Conservation (phyloP, 2,113 vertebrate species). For the Chrysochloris asiatica region DNA sequence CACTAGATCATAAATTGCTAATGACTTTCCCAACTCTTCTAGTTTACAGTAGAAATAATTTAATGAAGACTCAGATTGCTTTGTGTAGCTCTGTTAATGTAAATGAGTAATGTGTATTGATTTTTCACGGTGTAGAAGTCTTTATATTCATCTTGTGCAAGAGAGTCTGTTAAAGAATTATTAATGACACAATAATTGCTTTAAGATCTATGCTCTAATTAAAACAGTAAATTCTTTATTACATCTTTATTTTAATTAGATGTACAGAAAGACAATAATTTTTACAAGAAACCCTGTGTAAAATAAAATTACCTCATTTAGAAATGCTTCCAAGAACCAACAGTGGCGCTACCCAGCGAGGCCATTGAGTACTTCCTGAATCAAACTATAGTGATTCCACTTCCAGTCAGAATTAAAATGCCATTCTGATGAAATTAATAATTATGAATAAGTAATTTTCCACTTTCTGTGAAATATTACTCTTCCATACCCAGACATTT, state of each 20-base stretch:
- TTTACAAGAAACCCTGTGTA: conserved; percentile 82
- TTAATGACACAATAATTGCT: conserved; percentile 86
- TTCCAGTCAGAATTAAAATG: conserved; percentile 58
- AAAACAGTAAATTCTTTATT: conserved; percentile 88
- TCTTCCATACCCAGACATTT: conserved; percentile 34
- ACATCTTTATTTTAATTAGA: conserved; percentile 88
- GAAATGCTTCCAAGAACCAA: conserved; percentile 73
- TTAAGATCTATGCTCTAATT: conserved; percentile 88
- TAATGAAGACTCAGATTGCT: conserved; percentile 80
- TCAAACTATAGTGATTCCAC: conserved; percentile 36
- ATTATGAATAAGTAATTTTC: conserved; percentile 43
- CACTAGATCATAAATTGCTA: conserved; percentile 70
- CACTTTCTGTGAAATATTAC: not conserved
- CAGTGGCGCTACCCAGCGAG: conserved; percentile 47
- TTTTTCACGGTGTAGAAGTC: conserved; percentile 84
- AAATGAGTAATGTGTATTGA: conserved; percentile 87
- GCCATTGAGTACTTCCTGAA: conserved; percentile 49
- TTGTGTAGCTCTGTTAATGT: conserved; percentile 83
- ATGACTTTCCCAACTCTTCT: conserved; percentile 72
- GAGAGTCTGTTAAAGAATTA: conserved; percentile 86
- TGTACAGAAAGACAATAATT: conserved; percentile 86
- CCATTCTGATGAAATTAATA: conserved; percentile 63
- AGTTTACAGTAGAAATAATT: conserved; percentile 81
- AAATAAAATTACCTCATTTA: conserved; percentile 83
- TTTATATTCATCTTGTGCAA: conserved; percentile 82